phyloP scores from a whole-genome alignment of 1,140 invertebrate genomes.

The Onthophagus taurus region DNA sequence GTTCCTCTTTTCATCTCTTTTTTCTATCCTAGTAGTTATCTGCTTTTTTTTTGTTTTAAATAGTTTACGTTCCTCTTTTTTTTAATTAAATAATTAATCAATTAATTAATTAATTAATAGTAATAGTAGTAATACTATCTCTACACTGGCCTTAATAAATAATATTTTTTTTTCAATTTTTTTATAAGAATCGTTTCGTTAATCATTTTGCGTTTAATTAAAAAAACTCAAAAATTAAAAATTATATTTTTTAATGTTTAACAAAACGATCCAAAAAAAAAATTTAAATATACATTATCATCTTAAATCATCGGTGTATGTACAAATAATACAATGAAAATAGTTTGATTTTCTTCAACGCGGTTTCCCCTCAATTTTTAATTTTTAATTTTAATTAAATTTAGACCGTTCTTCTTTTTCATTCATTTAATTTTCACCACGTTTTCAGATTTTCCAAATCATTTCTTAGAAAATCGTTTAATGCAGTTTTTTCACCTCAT shows the following conservation, averaged over 20 bases:
- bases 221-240: conserved; percentile 18
- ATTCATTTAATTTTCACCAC: no score
- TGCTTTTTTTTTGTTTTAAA: no score
- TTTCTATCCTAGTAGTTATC: no score
- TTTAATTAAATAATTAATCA: no score
- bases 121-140: conserved; percentile 28
- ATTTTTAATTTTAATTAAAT: conserved; percentile 13
- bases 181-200: conserved; percentile 15
- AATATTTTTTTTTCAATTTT: conserved; percentile 23
- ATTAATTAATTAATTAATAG: no score
- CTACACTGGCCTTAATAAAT: conserved; percentile 28
- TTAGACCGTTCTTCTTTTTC: background rate
- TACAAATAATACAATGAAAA: conserved; percentile 38
- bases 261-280: conserved; percentile 21
- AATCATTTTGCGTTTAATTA: conserved; percentile 14
- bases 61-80: conserved; percentile 5
- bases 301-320: conserved; percentile 26
- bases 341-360: conserved; percentile 33
- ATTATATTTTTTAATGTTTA: conserved; percentile 18
- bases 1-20: no score
- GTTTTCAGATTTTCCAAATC: no score
- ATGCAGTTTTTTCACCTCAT: no score
- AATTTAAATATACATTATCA: conserved; percentile 13
- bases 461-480: no score
- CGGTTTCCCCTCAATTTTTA: conserved; percentile 14